These are phyloP conservation scores for Zaprionus lineosus DNA, from an alignment of 2,888 invertebrate genomes.

Conservation along the genomic window DNA sequence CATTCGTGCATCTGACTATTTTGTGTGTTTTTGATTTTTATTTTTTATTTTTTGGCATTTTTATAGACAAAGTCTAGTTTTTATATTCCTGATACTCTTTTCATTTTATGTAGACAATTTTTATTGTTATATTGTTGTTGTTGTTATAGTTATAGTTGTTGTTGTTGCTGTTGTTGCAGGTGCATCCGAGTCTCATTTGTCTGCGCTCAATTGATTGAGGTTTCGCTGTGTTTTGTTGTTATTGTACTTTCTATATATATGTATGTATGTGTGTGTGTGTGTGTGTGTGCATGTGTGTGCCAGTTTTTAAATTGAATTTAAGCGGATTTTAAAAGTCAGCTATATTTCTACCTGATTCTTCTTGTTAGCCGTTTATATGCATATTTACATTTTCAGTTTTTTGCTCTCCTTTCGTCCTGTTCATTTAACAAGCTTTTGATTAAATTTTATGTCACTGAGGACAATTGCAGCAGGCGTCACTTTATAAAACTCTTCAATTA, in stretches of 20 bases:
- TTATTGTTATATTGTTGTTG: constrained; percentile 13
- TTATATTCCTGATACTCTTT: constrained; percentile 30
- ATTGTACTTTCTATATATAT: no score
- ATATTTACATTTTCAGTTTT: constrained; percentile 7
- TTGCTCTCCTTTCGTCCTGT: constrained; percentile 13
- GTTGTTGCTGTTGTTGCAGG: constrained; percentile 27
- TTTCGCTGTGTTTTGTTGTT: constrained; percentile 45
- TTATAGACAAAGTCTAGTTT: constrained; percentile 45
- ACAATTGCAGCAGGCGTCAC: neutral
- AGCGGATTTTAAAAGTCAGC: constrained; percentile 70
- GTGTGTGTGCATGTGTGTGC: constrained; percentile 19
- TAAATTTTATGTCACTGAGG: constrained; percentile 48
- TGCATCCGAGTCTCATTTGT: constrained; percentile 60
- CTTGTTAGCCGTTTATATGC: neutral
- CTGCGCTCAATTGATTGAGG: constrained; percentile 73
- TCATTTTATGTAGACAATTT: constrained; percentile 6
- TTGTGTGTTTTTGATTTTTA: no score
- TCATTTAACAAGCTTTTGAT: constrained; percentile 48
- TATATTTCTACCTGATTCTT: constrained; percentile 9
- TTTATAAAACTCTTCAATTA: neutral
- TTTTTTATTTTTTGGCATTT: constrained; percentile 34
- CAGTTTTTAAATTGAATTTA: constrained; percentile 70
- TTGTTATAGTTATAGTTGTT: no score
- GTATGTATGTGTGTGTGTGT: constrained; percentile 30
- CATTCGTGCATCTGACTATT: no score